phyloP scores from a whole-genome alignment of 2,113 vertebrate species.

The Lutjanus erythropterus region DNA sequence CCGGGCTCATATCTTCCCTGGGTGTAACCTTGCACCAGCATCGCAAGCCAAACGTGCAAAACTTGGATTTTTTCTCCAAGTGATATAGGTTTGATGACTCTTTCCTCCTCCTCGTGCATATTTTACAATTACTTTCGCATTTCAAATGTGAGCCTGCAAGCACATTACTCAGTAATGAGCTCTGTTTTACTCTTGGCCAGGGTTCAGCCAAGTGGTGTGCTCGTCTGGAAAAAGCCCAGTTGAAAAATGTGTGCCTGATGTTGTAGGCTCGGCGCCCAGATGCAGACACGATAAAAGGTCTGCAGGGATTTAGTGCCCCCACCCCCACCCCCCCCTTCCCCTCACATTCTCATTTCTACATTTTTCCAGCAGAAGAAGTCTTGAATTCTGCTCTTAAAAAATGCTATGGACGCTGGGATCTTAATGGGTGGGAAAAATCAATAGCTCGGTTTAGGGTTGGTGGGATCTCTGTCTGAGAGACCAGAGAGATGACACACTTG shows the following conservation, averaged over 20 bases:
- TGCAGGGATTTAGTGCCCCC: slow-evolving; percentile 64
- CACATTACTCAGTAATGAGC: slow-evolving; percentile 83
- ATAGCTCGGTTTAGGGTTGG: slow-evolving; percentile 21
- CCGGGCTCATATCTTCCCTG: background rate
- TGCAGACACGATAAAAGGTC: slow-evolving; percentile 82
- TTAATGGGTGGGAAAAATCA: slow-evolving; percentile 56
- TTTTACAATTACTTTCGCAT: slow-evolving; percentile 80
- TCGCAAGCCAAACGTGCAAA: slow-evolving; percentile 19
- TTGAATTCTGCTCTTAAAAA: slow-evolving; percentile 57
- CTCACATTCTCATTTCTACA: slow-evolving; percentile 39
- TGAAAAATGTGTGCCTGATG: slow-evolving; percentile 82
- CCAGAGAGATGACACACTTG: slow-evolving; percentile 6
- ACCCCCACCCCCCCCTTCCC: background rate
- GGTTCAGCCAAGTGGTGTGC: slow-evolving; percentile 77
- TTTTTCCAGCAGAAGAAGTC: slow-evolving; percentile 40
- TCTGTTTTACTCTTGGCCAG: slow-evolving; percentile 74
- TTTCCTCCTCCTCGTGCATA: slow-evolving; percentile 51
- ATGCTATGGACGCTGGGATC: slow-evolving; percentile 36
- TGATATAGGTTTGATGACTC: slow-evolving; percentile 47
- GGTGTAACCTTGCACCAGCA: slow-evolving; percentile 1
- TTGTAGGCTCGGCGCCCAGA: slow-evolving; percentile 84
- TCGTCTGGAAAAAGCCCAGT: slow-evolving; percentile 80
- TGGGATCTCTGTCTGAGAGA: slow-evolving; percentile 36
- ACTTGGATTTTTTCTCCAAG: slow-evolving; percentile 39
- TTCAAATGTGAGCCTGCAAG: slow-evolving; percentile 74